phyloP scores from a whole-genome alignment of 1,140 invertebrate genomes.

The Diachasma alloeum region DNA sequence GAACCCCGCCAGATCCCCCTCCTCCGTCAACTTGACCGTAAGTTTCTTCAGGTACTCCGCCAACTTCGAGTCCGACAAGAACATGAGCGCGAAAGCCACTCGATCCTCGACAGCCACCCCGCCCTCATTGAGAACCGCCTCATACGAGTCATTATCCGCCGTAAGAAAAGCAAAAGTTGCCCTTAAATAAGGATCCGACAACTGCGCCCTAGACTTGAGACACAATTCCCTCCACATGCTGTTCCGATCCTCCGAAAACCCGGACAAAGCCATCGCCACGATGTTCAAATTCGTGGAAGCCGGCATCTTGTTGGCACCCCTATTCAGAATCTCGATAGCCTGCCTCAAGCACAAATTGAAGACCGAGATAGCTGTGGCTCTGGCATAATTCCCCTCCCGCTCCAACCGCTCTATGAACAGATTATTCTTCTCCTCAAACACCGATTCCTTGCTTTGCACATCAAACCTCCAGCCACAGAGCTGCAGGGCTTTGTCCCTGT shows the following conservation, averaged over 20 bases:
- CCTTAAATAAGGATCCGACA: conserved; percentile 88
- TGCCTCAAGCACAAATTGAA: conserved; percentile 86
- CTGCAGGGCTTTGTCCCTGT: conserved; percentile 80
- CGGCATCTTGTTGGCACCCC: conserved; percentile 67
- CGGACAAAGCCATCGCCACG: conserved; percentile 90
- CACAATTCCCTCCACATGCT: conserved; percentile 87
- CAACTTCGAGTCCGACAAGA: conserved; percentile 83
- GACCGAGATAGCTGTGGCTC: conserved; percentile 89
- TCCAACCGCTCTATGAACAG: conserved; percentile 71
- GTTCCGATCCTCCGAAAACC: conserved; percentile 83
- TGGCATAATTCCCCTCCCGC: conserved; percentile 73
- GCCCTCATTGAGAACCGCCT: conserved; percentile 81
- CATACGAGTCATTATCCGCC: conserved; percentile 79
- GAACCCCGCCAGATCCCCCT: conserved; percentile 85
- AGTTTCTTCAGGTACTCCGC: conserved; percentile 80
- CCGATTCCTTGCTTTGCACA: conserved; percentile 62
- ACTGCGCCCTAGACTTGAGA: conserved; percentile 72
- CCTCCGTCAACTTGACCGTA: conserved; percentile 74
- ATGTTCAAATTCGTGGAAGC: conserved; percentile 66
- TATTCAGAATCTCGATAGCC: conserved; percentile 86
- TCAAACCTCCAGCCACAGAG: conserved; percentile 89
- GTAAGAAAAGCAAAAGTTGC: conserved; percentile 93
- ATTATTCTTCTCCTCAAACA: conserved; percentile 55
- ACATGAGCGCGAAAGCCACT: conserved; percentile 93
- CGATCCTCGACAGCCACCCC: conserved; percentile 87